Conservation (phyloP, 2,888 invertebrate genomes). For the Hypena proboscidalis region DNA sequence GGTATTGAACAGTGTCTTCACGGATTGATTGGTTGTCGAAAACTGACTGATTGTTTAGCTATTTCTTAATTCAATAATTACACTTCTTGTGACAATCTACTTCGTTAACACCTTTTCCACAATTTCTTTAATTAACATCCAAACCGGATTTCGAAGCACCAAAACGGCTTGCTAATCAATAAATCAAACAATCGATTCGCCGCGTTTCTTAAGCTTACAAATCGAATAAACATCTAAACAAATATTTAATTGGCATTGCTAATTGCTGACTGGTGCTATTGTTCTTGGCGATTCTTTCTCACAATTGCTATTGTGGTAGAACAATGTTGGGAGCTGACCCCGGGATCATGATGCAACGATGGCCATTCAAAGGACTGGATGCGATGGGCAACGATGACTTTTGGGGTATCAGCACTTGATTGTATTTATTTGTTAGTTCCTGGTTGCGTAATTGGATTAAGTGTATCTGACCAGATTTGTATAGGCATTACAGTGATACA, state of each 20-base stretch:
- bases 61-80: too few relatives aligned
- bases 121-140: too few relatives aligned
- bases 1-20: too few relatives aligned
- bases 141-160: too few relatives aligned
- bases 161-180: conserved; percentile 22
- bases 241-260: conserved; percentile 79
- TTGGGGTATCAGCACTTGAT: conserved; percentile 18
- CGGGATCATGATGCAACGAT: conserved; percentile 69
- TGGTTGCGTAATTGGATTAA: too few relatives aligned
- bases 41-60: too few relatives aligned
- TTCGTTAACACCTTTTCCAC: too few relatives aligned
- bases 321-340: conserved; percentile 84
- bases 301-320: conserved; percentile 81
- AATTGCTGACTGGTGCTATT: conserved; percentile 78
- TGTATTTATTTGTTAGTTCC: background rate
- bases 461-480: too few relatives aligned
- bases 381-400: conserved; percentile 51
- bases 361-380: conserved; percentile 53
- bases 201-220: conserved; percentile 57
- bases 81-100: too few relatives aligned
- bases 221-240: conserved; percentile 59
- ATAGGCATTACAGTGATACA: too few relatives aligned
- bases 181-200: conserved; percentile 41
- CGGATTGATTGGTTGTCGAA: too few relatives aligned
- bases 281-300: conserved; percentile 75